Evolutionary conservation across 2,888 invertebrate species (phyloP).

Genomic region (Heliconius aoede): DNA sequence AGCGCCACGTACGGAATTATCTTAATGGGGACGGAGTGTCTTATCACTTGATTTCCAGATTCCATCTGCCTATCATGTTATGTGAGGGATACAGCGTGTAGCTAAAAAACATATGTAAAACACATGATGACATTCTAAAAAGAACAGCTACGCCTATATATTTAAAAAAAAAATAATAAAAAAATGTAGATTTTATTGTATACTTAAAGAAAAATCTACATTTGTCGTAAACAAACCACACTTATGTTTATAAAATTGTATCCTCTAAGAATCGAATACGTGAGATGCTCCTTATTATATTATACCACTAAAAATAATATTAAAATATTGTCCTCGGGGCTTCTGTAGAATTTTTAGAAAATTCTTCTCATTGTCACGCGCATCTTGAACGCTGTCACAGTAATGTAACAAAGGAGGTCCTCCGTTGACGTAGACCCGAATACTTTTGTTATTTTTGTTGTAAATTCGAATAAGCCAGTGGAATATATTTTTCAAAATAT

Average conservation of each 20-base stretch:
- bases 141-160: too few relatives aligned
- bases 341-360: background rate
- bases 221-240: too few relatives aligned
- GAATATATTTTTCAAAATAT: background rate
- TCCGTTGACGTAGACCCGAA: slow-evolving; percentile 5
- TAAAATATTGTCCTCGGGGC: background rate
- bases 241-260: too few relatives aligned
- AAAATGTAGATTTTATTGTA: too few relatives aligned
- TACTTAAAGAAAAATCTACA: too few relatives aligned
- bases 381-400: slow-evolving; percentile 2
- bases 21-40: background rate
- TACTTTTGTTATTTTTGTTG: slow-evolving; percentile 8
- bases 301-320: background rate
- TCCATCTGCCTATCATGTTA: background rate
- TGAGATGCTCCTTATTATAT: background rate
- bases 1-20: too few relatives aligned
- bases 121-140: too few relatives aligned
- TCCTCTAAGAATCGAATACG: background rate
- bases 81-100: background rate
- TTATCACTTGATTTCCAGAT: background rate
- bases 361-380: background rate
- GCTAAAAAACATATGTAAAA: background rate
- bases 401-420: slow-evolving; percentile 13
- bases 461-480: background rate
- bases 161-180: too few relatives aligned